These are phyloP conservation scores for Tricholauxania praeusta DNA, from an alignment of 2,888 invertebrate genomes.

Conservation along the genomic window DNA sequence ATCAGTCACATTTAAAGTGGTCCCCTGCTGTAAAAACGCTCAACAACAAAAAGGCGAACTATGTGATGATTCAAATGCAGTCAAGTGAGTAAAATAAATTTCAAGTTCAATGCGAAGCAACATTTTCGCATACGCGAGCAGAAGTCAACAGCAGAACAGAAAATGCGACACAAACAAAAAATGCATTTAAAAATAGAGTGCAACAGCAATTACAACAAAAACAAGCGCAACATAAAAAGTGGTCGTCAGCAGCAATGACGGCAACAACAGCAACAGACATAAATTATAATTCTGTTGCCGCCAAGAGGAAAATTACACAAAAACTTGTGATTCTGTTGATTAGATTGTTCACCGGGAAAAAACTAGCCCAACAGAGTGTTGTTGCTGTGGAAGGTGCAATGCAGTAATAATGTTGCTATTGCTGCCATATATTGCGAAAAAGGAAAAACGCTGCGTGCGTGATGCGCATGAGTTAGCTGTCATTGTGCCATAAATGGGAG, in stretches of 20 bases:
- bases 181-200: conserved; percentile 49
- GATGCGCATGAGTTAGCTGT: conserved; percentile 59
- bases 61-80: conserved; percentile 19
- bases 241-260: neutral
- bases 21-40: conserved; percentile 5
- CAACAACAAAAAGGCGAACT: neutral
- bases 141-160: conserved; percentile 50
- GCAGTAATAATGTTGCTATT: neutral
- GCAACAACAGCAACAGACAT: conserved; percentile 18
- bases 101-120: conserved; percentile 46
- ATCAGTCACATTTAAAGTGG: neutral
- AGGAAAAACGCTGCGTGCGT: conserved; percentile 43
- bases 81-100: conserved; percentile 36
- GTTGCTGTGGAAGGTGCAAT: neutral
- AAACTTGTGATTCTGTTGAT: conserved; percentile 31
- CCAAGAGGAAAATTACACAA: conserved; percentile 22
- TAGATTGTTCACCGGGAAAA: conserved; percentile 5
- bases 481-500: conserved; percentile 59
- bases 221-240: conserved; percentile 10
- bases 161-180: conserved; percentile 17
- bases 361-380: conserved; percentile 13
- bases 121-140: neutral
- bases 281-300: conserved; percentile 28
- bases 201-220: neutral
- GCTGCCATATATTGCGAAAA: conserved; percentile 4